These are phyloP conservation scores for Heterodera filipjevi DNA, from an alignment of 2,888 invertebrate species.

Conservation along the genomic window DNA sequence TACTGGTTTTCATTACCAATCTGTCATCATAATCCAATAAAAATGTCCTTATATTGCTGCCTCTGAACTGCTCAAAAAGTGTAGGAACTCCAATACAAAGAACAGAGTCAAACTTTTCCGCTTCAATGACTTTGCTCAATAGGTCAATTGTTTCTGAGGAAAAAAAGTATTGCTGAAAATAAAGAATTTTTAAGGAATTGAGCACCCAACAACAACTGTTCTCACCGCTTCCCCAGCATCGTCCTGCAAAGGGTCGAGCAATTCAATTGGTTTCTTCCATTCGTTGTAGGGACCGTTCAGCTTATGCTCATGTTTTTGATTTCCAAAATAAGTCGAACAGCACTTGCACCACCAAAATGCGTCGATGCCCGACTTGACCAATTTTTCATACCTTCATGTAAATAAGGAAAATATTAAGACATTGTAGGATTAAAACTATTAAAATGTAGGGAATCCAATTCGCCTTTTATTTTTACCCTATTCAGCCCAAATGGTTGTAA, in stretches of 20 bases:
- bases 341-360: slow-evolving; percentile 20
- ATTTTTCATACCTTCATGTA: background rate
- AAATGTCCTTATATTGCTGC: slow-evolving; percentile 33
- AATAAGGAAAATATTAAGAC: background rate
- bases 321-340: slow-evolving; percentile 18
- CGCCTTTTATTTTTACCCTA: too few species aligned
- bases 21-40: slow-evolving; percentile 58
- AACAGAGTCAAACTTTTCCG: slow-evolving; percentile 50
- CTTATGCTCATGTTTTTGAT: background rate
- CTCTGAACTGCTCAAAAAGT: slow-evolving; percentile 33
- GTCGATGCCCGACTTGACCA: background rate
- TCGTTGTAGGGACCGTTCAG: slow-evolving; percentile 16
- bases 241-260: slow-evolving; percentile 48
- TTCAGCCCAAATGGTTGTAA: too few species aligned
- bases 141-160: slow-evolving; percentile 53
- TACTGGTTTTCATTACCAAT: slow-evolving; percentile 51
- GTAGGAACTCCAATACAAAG: slow-evolving; percentile 56
- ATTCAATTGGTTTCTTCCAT: slow-evolving; percentile 43
- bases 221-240: slow-evolving; percentile 54
- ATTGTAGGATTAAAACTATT: too few species aligned
- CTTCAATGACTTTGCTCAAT: slow-evolving; percentile 42
- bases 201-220: background rate
- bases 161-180: slow-evolving; percentile 60
- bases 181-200: background rate
- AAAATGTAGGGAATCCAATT: too few species aligned